Evolutionary conservation across 2,797 vertebrate species (phyloP), one percentile per base, ranked within the genome.

Genomic region (Lophius americanus): DNA sequence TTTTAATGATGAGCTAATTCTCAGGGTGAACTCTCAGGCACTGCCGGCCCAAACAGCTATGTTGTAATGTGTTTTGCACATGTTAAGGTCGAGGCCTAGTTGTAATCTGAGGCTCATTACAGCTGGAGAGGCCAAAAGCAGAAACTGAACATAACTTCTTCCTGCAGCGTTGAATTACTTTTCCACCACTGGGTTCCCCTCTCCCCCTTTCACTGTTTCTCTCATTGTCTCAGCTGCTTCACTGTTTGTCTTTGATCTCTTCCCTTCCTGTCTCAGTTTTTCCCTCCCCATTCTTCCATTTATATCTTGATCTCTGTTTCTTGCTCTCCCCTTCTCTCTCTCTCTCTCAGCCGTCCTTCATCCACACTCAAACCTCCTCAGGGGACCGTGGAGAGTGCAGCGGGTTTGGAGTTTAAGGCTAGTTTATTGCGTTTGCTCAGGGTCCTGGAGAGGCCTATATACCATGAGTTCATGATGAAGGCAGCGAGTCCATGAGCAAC

Each of bases 1-100:
- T 93, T 94, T 93, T 93, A 94, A 93, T 94, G 92, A 94, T 93
- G 91, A 93, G 86, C 84, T 81, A 79, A 85, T 87, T 92, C 89
- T 91, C 75, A 71, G 79, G 89, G 86, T 84, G 82, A 86, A 87
- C 86, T 88, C 79, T 87, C 76, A 81, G 82, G 86, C 89, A 84
- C 85, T 90, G 79, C 84, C 81, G 88, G 78, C 72, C 75, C 39
- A 69, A 88, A 70, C 88, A 88, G 84, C 23, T 23, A 23, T 23
- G 23, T 23, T 23, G 23, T 83, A 90, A 93, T 92, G 87, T 86
- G 78, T 94, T 92, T 92, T 92, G 89, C 92, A 88, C 91, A 91
- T 93, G 91, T 93, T 90, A 91, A 87, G 91, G 89, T 90, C 86
- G 86, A 82, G 82, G 83, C 86, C 80, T 87, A 86, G 87, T 89